Evolutionary conservation across 2,797 vertebrate species (phyloP).

Genomic region (Danio albolineatus): DNA sequence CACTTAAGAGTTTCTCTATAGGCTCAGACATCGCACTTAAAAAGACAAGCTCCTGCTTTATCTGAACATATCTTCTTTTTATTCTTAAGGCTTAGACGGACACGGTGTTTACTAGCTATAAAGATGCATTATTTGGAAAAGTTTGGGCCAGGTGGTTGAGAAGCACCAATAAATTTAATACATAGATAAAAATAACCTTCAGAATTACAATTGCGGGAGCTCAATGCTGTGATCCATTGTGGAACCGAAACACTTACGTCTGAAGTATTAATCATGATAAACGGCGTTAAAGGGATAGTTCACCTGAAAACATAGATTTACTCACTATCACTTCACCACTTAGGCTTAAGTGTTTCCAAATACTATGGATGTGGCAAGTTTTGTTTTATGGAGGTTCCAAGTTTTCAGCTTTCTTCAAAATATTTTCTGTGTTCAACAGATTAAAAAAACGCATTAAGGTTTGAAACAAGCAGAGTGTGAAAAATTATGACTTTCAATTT

Average conservation of each 20-base stretch:
- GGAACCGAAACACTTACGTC: not conserved
- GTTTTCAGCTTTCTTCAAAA: no score
- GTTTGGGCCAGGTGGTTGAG: not conserved
- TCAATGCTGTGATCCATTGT: not conserved
- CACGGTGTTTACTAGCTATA: not conserved
- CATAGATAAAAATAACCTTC: not conserved
- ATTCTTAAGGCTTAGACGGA: not conserved
- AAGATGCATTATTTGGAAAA: not conserved
- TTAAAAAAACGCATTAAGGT: no score
- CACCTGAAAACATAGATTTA: no score
- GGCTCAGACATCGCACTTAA: slow-evolving; percentile 8
- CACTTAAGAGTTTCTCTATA: slow-evolving; percentile 60
- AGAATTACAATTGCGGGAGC: not conserved
- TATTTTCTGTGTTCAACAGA: no score
- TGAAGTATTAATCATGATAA: not conserved
- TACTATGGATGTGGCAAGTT: no score
- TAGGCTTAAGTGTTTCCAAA: no score
- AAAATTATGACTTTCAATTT: no score
- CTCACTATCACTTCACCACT: no score
- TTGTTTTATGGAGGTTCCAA: no score
- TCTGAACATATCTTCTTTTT: slow-evolving; percentile 13
- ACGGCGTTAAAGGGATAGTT: no score
- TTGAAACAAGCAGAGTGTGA: no score
- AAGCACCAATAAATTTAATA: not conserved
- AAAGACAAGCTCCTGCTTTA: slow-evolving; percentile 15